Base-by-base conservation (phyloP, 2,888 invertebrate genomes). In the Agonopterix alstromeriana region DNA sequence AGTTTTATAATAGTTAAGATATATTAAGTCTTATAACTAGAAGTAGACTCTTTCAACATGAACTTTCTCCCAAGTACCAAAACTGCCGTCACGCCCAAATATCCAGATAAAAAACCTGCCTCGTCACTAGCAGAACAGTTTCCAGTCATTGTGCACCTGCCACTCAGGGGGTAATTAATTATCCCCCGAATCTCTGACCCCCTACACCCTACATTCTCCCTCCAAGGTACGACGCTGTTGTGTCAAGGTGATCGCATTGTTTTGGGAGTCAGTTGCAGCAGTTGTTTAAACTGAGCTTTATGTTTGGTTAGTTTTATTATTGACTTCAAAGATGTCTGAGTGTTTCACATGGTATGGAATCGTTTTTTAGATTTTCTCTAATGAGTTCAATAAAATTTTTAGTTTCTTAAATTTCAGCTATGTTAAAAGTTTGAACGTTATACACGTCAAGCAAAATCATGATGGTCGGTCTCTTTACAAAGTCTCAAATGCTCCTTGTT, bases 111-210 rank as follows among this genome's bases (percentile, higher is more conserved):
- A 79, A 82, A 81, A 77, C 63, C 61, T 60, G 78, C 80, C 54
- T 59, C 74, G 81, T 85, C 84, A 84, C 67, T 60, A 56, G 50
- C 75, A 69, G 66, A 60, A 54, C 67, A 67, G 65, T 65, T 69
- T 61, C 65, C 65, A 69, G 72, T 81, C 84, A 84, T 84, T 83
- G 84, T 82, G 80, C 85, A 87, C 85, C 86, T 87, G 86, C 84
- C 86, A 86, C 72, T 73, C 73, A 66, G 53, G 64, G 63, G 61
- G 73, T 85, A 77, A 85, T 86, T 85, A 86, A 86, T 86, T 84
- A 86, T 73, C 53, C 65, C 63, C 54, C 60, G 27, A 27, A 63
- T 59, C 60, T 57, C 51, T 53, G 46, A 42, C 42, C 54, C 52
- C 50, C 56, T 53, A 12, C 47, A 49, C 38, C 53, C 47, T 43